A percentile compares a stretch with the other conserved stretches of the same genome.
phyloP scores from a whole-genome alignment of 2,113 vertebrate species.

The Gambusia affinis region DNA sequence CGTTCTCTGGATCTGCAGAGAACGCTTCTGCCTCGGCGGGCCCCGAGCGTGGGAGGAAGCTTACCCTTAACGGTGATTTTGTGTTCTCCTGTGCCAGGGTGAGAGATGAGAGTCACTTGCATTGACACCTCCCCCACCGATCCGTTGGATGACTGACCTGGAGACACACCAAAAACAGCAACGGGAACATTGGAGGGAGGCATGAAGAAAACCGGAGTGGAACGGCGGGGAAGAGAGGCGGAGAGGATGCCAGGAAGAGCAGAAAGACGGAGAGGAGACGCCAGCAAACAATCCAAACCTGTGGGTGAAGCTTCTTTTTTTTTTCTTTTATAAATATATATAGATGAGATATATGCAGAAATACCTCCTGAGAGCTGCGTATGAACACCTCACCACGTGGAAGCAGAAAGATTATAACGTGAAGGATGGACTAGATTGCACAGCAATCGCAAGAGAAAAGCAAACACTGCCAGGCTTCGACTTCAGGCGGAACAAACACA shows the following conservation, averaged over 20 bases:
- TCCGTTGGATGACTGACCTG: slow-evolving; percentile 81
- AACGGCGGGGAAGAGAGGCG: slow-evolving; percentile 24
- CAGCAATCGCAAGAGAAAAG: slow-evolving; percentile 14
- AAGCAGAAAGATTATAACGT: slow-evolving; percentile 19
- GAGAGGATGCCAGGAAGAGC: slow-evolving; percentile 8
- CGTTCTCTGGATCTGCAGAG: slow-evolving; percentile 3
- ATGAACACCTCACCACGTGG: slow-evolving; percentile 24
- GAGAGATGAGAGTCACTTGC: slow-evolving; percentile 91
- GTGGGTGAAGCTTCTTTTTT: slow-evolving; percentile 10
- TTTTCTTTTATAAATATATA: not conserved
- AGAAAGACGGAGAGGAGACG: slow-evolving; percentile 7
- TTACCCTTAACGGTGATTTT: slow-evolving; percentile 97
- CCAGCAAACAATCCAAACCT: slow-evolving; percentile 30
- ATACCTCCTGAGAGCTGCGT: slow-evolving; percentile 28
- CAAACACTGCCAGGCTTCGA: slow-evolving; percentile 26
- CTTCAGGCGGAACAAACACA: slow-evolving; percentile 38
- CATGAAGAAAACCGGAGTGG: slow-evolving; percentile 21
- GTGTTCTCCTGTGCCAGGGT: slow-evolving; percentile 94
- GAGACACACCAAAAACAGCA: slow-evolving; percentile 63
- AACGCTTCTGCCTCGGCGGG: slow-evolving; percentile 30
- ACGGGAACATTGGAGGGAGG: slow-evolving; percentile 49
- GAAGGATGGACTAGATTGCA: slow-evolving; percentile 25
- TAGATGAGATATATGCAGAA: not conserved
- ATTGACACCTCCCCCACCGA: slow-evolving; percentile 93
- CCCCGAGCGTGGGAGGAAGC: slow-evolving; percentile 25